Base-by-base conservation (phyloP, 2,797 vertebrate species). In the Gallirallus australis region DNA sequence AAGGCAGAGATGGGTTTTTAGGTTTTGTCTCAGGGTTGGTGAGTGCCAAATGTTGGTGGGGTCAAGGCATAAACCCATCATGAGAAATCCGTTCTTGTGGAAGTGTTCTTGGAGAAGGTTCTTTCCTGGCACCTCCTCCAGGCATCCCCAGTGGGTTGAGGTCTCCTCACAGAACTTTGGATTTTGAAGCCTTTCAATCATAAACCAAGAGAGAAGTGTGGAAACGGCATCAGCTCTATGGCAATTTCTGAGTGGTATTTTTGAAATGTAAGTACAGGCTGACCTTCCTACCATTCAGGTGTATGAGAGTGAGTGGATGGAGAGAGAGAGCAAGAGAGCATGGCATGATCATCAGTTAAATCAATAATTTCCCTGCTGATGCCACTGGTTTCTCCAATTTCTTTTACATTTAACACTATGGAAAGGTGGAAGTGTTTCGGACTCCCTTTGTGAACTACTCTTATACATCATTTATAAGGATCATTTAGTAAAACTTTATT, bases 261-360 rank as follows among this genome's bases (percentile, higher is more conserved):
- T 90, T 92, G 35, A 75, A 92, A 79, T 4, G 0, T 4, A 19
- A 42, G 12, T 30, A 21, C 6, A 16, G 21, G 30, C 27, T 76
- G 77, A 60, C 39, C 17, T 18, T 75, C 57, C 15, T 37, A 2
- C 59, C 24, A 31, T 65, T 70, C 33, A 63, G 42, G 21, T 35
- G 11, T 33, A 7, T 0, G 0, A 16, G 5, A 4, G 4, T 33
- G 35, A 92, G 64, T 14, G 59, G 12, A 33, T 56, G 39, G 35
- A 76, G 72, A 75, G 82, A 69, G 33, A 64, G n/a, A n/a, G n/a
- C 28, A 78, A 82, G 57, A 71, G 40, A 65, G 6, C 15, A 30
- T 14, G 30, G 30, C 19, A 28, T 5, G 14, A 48, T 70, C 48
- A 52, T 31, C 6, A 6, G 48, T 64, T 40, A 68, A 65, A 80